These are phyloP conservation scores for Actinostola sp. DNA, from an alignment of 92 coral and sea anemone species.

Conservation along the genomic window DNA sequence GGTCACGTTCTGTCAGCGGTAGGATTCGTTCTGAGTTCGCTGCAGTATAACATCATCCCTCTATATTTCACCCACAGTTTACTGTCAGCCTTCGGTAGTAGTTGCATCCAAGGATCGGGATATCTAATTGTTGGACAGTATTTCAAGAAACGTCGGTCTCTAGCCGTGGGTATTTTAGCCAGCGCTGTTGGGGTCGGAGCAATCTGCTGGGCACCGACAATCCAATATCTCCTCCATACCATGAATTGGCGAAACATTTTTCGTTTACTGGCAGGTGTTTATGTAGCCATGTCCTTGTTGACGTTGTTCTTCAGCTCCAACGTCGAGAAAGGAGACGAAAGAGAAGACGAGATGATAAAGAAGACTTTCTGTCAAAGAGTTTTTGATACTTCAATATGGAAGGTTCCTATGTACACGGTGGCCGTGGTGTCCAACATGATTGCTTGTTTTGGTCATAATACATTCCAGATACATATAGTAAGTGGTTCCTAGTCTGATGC, in stretches of 20 bases:
- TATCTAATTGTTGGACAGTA: constrained; percentile 30
- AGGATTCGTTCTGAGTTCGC: constrained; percentile 36
- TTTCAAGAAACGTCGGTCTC: constrained; percentile 29
- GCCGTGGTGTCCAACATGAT: constrained; percentile 33
- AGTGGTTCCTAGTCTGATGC: not conserved
- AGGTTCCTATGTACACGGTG: constrained; percentile 22
- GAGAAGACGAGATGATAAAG: not conserved
- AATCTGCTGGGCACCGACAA: constrained; percentile 32
- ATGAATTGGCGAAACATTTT: constrained; percentile 36
- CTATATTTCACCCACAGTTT: constrained; percentile 35
- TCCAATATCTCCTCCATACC: constrained; percentile 6
- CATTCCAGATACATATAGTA: constrained; percentile 22
- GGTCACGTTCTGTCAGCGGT: constrained; percentile 36
- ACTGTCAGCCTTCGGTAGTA: constrained; percentile 30
- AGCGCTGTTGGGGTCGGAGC: constrained; percentile 35
- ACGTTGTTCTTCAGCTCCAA: constrained; percentile 17
- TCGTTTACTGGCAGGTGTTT: constrained; percentile 22
- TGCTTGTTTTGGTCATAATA: constrained; percentile 34
- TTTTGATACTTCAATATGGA: constrained; percentile 36
- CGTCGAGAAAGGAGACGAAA: constrained; percentile 4
- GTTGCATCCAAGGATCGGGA: constrained; percentile 35
- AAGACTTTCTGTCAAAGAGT: not conserved
- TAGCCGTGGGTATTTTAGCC: constrained; percentile 27
- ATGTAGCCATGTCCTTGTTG: constrained; percentile 18
- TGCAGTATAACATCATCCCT: constrained; percentile 17